These are phyloP conservation scores for Oncorhynchus tshawytscha DNA, from an alignment of 2,113 vertebrate species.

Conservation along the genomic window DNA sequence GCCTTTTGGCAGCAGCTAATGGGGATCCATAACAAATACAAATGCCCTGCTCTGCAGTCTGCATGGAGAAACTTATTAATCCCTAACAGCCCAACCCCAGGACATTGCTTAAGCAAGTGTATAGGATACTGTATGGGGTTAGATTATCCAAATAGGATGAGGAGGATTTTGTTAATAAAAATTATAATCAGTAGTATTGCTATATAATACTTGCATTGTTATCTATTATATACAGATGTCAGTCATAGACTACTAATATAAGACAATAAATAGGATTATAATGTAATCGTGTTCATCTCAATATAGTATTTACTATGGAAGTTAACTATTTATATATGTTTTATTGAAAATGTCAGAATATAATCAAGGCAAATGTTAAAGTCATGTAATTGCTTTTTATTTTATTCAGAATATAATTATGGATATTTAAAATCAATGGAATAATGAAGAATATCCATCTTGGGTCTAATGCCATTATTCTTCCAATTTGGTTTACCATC, in stretches of 20 bases:
- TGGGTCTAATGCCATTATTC: neutral
- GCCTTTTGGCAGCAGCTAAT: no score
- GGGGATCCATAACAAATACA: no score
- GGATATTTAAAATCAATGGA: neutral
- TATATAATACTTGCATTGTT: neutral
- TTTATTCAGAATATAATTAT: neutral
- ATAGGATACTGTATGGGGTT: neutral
- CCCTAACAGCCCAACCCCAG: slow-evolving; percentile 10
- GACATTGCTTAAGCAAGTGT: slow-evolving; percentile 4
- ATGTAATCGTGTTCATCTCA: neutral
- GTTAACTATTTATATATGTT: neutral
- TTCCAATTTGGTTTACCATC: slow-evolving; percentile 51
- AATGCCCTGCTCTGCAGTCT: slow-evolving; percentile 6
- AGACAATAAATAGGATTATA: neutral
- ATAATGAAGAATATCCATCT: neutral
- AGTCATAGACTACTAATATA: neutral
- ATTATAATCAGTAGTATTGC: neutral
- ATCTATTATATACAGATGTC: neutral
- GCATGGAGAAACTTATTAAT: slow-evolving; percentile 34
- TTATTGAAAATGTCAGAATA: neutral
- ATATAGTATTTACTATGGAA: neutral
- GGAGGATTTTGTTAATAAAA: neutral
- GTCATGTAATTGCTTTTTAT: neutral
- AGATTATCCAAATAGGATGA: neutral
- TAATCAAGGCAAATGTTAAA: neutral